Base-by-base conservation (phyloP, 2,888 invertebrate genomes). In the Holacanthella duospinosa region DNA sequence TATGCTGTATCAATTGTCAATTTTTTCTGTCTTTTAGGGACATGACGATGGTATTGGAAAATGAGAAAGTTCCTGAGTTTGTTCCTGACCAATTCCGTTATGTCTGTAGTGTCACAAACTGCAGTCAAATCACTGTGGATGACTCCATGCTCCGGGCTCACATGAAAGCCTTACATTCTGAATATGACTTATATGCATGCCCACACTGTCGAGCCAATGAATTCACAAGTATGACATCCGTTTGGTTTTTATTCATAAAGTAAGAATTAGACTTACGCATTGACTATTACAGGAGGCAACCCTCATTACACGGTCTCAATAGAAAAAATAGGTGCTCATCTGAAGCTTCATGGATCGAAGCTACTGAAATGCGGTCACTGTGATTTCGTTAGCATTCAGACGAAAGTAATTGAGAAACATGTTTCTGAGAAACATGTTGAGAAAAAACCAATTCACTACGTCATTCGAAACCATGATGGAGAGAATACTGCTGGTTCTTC, bases 331-430 rank as follows among this genome's bases (percentile, higher is more conserved):
- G 77, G 86, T 16, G 80, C 82, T 58, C 92, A 92, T 77, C 79
- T 90, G 65, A 84, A 85, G 74, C 83, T 86, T 78, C 91, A 92
- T 77, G 88, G 87, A 68, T 78, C 80, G 4, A 81, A 81, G 64
- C 77, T 92, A 43, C 89, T 84, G 76, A 86, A 85, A 71, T 92
- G 90, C 76, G 81, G 83, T 0, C 78, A 80, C 65, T 91, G 91
- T 74, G 75, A 79, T 43, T 85, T 84, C 75, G 81, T 85, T 69
- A 85, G 87, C 75, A 82, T 83, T 74, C 82, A 82, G 69, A 77
- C 78, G 73, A 77, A 77, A 56, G 77, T 82, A 6, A 80, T 89
- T 2, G 88, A 88, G 65, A 81, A 83, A 28, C 90, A 90, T 75
- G 74, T 84, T 1, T 66, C 76, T 0, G 86, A 86, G 1, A 79